A percentile compares a stretch with the other conserved stretches of the same genome.
Conservation (phyloP, 2,113 vertebrate genomes). For the Ameiurus melas region DNA sequence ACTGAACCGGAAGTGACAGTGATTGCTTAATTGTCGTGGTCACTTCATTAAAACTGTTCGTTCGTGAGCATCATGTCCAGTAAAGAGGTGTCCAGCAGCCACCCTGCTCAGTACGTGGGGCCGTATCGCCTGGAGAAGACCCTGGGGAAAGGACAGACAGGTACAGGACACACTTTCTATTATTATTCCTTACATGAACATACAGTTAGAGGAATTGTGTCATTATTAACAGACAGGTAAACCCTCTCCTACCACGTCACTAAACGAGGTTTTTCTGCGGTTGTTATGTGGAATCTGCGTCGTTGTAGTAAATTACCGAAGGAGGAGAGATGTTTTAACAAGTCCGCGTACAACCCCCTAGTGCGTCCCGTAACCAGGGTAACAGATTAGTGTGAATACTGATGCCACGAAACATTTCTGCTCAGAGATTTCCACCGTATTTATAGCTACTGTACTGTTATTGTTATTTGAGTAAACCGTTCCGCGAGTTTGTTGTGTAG, state of each 20-base stretch:
- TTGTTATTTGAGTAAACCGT: no score
- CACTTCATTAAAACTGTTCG: constrained; percentile 5
- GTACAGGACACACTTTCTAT: constrained; percentile 50
- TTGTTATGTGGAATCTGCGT: no score
- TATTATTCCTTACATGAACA: neutral
- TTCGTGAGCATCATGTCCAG: constrained; percentile 69
- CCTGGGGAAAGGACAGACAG: constrained; percentile 79
- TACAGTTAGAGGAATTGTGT: neutral
- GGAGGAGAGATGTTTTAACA: no score
- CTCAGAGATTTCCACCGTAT: neutral
- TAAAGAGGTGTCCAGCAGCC: constrained; percentile 73
- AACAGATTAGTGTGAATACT: neutral
- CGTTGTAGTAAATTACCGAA: no score
- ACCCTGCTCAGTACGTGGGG: constrained; percentile 77
- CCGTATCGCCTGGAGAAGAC: constrained; percentile 80
- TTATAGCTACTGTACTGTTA: no score
- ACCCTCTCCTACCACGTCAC: neutral
- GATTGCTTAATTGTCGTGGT: constrained; percentile 42
- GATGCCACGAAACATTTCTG: neutral
- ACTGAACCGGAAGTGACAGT: constrained; percentile 45
- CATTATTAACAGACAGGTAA: neutral
- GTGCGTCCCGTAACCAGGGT: neutral
- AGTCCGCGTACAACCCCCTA: no score
- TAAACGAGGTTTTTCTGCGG: no score
- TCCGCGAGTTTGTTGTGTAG: neutral